Evolutionary conservation across 2,113 vertebrate genomes (phyloP).

Genomic region (Anser brachyrhynchus): DNA sequence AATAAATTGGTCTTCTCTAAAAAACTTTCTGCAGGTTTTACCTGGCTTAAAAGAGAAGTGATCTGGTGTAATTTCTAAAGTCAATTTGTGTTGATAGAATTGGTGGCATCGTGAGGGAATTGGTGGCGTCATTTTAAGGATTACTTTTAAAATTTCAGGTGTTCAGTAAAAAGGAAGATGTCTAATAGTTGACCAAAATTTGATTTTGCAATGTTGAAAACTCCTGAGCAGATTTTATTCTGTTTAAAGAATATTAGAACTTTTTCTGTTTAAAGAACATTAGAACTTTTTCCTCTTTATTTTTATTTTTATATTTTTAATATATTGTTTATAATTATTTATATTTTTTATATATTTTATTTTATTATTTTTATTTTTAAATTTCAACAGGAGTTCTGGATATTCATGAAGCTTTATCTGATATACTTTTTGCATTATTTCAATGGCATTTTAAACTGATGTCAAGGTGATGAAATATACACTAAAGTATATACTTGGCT

Average conservation of each 20-base stretch:
- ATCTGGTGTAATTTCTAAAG: background rate
- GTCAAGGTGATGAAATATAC: slow-evolving; percentile 68
- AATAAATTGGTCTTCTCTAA: background rate
- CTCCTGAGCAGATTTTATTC: slow-evolving; percentile 24
- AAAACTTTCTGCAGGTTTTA: background rate
- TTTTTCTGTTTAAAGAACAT: background rate
- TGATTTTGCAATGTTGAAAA: slow-evolving; percentile 55
- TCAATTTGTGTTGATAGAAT: background rate
- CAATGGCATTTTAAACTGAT: slow-evolving; percentile 68
- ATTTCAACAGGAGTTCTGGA: slow-evolving; percentile 40
- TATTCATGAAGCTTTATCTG: slow-evolving; percentile 57
- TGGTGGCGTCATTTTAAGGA: background rate
- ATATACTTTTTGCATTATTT: slow-evolving; percentile 68
- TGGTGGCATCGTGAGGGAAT: background rate
- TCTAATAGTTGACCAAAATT: slow-evolving; percentile 1
- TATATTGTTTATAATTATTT: too few relatives aligned
- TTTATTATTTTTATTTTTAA: background rate
- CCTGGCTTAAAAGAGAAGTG: background rate
- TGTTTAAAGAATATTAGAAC: slow-evolving; percentile 36
- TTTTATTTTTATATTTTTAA: background rate
- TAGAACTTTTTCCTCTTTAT: too few relatives aligned
- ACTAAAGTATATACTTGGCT: slow-evolving; percentile 53
- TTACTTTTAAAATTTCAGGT: background rate
- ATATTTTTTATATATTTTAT: too few relatives aligned
- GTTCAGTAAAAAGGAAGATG: background rate